phyloP scores from a whole-genome alignment of 2,888 invertebrate genomes.

The Acronicta leporina region DNA sequence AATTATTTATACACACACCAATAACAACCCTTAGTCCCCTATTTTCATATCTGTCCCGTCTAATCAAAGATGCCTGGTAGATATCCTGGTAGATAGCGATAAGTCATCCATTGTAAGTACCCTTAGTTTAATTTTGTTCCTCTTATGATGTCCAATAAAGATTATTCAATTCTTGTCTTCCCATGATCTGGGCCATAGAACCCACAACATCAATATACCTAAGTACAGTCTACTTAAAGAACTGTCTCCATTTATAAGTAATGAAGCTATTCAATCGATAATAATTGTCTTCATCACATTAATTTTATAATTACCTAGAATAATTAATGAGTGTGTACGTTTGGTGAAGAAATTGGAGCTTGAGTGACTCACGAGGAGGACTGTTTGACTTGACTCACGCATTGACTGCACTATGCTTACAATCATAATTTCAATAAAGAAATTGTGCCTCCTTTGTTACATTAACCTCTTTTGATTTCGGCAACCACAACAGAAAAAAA shows the following conservation, averaged over 20 bases:
- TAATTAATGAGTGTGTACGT: slow-evolving; percentile 48
- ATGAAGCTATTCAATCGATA: slow-evolving; percentile 15
- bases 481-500: slow-evolving; percentile 22
- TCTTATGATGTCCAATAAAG: too few species aligned
- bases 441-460: slow-evolving; percentile 42
- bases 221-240: too few species aligned
- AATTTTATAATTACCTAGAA: slow-evolving; percentile 45
- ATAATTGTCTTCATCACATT: slow-evolving; percentile 39
- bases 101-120: too few species aligned
- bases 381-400: slow-evolving; percentile 50
- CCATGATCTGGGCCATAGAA: too few species aligned
- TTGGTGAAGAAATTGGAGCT: slow-evolving; percentile 59
- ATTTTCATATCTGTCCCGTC: too few species aligned
- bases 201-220: too few species aligned
- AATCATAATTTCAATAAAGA: slow-evolving; percentile 51
- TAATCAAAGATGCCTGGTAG: too few species aligned
- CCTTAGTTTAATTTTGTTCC: too few species aligned
- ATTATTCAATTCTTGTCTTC: too few species aligned
- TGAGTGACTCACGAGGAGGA: slow-evolving; percentile 44
- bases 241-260: neutral
- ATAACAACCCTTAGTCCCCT: too few species aligned
- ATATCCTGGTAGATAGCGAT: too few species aligned
- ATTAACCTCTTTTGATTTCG: slow-evolving; percentile 47
- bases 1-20: too few species aligned
- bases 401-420: slow-evolving; percentile 33